Evolutionary conservation across 2,888 invertebrate species (phyloP), one percentile per base, ranked within the genome.

Genomic region (Phasia obesa): DNA sequence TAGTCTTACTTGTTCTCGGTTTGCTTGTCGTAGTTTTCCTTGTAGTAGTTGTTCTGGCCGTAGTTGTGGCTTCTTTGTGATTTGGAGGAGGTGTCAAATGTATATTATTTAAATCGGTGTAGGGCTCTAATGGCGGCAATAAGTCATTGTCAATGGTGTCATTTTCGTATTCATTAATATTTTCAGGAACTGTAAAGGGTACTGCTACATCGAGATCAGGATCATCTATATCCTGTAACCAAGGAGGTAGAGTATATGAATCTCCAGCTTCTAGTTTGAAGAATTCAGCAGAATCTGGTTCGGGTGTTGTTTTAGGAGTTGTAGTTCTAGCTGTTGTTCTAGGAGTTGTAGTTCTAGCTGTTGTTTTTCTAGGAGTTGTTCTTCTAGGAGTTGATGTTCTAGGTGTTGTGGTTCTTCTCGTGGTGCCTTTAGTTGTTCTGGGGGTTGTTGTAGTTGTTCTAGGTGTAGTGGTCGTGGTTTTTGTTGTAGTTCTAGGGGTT

Each of bases 131-230:
- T 0, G 90, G 90, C 25, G 91, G 91, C 57, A 90, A 87, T 25
- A 90, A 49, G 47, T 90, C 89, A 2, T 83, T 85, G 0, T 85
- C 81, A 73, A 90, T 25, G 0, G 88, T 90, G 38, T 90, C 88
- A 57, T 91, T 90, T n/a, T n/a, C n/a, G 42, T 90, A 90, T 81
- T 90, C 87, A 74, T 90, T 88, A 35, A 90, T 88, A 67, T 90
- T 89, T 2, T 74, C 81, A 49, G 90, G 90, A 55, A 90, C 87
- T 15, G 88, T 86, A 44, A 87, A 90, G 11, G 89, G 87, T 13
- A 90, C 88, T 0, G 90, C 90, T 21, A 90, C 88, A 81, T 91
- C 91, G 23, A 90, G 75, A 25, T 90, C 90, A 0, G 91, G 89
- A 84, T 90, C 91, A 69, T 90, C 90, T 0, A 88, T 87, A 55